phyloP scores from a whole-genome alignment of 2,113 vertebrate genomes.

The Murina feae region DNA sequence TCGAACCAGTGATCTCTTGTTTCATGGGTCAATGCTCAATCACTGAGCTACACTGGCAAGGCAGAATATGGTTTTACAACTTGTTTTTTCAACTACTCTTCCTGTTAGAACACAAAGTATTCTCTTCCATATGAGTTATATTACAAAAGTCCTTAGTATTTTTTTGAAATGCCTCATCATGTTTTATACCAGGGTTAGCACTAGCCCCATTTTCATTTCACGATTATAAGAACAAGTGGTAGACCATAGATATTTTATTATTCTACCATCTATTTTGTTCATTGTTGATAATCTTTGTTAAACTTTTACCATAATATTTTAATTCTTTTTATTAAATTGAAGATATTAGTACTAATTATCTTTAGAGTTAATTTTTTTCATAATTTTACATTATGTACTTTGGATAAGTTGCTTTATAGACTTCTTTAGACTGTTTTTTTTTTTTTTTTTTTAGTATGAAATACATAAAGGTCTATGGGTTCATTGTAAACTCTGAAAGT shows the following conservation, averaged over 20 bases:
- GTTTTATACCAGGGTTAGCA: background rate
- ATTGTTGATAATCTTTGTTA: background rate
- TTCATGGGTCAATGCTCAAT: no score
- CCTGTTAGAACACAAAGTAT: background rate
- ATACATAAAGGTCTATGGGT: background rate
- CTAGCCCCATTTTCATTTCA: background rate
- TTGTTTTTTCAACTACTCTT: background rate
- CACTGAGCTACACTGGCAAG: no score
- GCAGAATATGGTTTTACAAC: background rate
- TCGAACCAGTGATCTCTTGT: no score
- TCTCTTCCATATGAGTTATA: background rate
- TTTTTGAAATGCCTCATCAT: background rate
- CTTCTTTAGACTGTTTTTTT: background rate
- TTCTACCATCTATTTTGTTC: background rate
- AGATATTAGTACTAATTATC: background rate
- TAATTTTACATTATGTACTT: conserved; percentile 7
- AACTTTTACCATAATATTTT: background rate
- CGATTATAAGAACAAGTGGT: background rate
- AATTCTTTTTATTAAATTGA: background rate
- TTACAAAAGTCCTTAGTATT: background rate
- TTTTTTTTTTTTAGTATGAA: background rate
- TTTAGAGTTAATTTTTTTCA: background rate
- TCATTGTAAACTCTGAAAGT: background rate
- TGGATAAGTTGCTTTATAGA: background rate
- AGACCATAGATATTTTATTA: background rate